phyloP scores from a whole-genome alignment of 2,113 vertebrate genomes.

The Mesitornis unicolor region DNA sequence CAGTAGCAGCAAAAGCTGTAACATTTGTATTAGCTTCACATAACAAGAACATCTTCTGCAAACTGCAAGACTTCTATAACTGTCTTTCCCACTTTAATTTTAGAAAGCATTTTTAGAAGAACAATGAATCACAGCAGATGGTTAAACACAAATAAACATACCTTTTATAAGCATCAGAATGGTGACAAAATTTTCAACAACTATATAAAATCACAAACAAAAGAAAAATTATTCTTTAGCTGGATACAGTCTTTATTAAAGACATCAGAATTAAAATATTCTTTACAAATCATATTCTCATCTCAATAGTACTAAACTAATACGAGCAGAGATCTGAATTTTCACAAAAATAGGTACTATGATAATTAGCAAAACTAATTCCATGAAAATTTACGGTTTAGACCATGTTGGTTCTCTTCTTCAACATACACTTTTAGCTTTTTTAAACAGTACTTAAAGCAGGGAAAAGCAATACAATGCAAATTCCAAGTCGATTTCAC shows the following conservation, averaged over 20 bases:
- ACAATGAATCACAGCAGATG: neutral
- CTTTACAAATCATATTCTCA: neutral
- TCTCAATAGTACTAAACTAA: neutral
- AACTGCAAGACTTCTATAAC: neutral
- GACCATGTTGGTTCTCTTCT: neutral
- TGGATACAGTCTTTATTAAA: neutral
- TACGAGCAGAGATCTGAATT: neutral
- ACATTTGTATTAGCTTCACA: neutral
- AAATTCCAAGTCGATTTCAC: neutral
- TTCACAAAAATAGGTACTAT: neutral
- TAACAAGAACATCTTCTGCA: neutral
- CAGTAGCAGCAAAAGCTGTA: neutral
- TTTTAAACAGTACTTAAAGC: neutral
- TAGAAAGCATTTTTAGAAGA: neutral
- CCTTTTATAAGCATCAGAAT: neutral
- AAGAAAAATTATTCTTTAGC: neutral
- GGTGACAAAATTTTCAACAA: neutral
- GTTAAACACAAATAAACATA: neutral
- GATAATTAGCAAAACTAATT: neutral
- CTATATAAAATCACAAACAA: neutral
- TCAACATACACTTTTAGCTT: neutral
- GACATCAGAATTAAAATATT: neutral
- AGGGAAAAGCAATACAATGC: neutral
- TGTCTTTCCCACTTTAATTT: neutral
- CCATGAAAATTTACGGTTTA: neutral